Percentiles rank a stretch among this genome's conserved stretches.
Evolutionary conservation across 2,888 invertebrate genomes (phyloP).

Genomic region (Rutpela maculata): DNA sequence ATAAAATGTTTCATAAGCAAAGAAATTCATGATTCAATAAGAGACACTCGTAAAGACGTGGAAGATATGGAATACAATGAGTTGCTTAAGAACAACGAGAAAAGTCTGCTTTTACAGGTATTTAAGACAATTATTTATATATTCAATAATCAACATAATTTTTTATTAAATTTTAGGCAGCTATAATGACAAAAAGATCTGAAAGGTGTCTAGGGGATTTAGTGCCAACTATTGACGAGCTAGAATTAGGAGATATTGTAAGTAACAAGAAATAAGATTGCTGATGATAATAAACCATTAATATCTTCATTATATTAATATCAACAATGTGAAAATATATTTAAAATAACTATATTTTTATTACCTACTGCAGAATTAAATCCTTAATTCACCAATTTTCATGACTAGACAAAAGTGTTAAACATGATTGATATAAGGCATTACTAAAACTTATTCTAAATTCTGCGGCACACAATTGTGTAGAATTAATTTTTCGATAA

Average conservation of each 20-base stretch:
- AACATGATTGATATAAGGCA: too few species aligned
- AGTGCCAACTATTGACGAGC: conserved; percentile 31
- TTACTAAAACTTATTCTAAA: too few species aligned
- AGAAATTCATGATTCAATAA: neutral
- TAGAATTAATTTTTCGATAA: too few species aligned
- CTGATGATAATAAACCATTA: too few species aligned
- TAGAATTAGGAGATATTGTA: conserved; percentile 43
- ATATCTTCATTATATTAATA: too few species aligned
- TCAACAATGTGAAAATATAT: too few species aligned
- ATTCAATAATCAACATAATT: neutral
- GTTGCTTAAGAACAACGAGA: neutral
- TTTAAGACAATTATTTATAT: neutral
- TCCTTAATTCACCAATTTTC: too few species aligned
- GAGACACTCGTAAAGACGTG: neutral
- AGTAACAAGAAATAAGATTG: conserved; percentile 6
- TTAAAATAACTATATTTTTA: too few species aligned
- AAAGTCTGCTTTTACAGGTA: neutral
- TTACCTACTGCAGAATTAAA: too few species aligned
- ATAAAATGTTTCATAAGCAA: conserved; percentile 49
- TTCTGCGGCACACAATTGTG: too few species aligned
- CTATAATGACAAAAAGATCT: conserved; percentile 23
- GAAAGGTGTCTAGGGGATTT: conserved; percentile 21
- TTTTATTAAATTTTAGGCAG: conserved; percentile 17
- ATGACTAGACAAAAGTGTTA: too few species aligned
- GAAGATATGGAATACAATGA: neutral